Conservation (phyloP, 1,140 invertebrate genomes). For the Amphibalanus amphitrite region DNA sequence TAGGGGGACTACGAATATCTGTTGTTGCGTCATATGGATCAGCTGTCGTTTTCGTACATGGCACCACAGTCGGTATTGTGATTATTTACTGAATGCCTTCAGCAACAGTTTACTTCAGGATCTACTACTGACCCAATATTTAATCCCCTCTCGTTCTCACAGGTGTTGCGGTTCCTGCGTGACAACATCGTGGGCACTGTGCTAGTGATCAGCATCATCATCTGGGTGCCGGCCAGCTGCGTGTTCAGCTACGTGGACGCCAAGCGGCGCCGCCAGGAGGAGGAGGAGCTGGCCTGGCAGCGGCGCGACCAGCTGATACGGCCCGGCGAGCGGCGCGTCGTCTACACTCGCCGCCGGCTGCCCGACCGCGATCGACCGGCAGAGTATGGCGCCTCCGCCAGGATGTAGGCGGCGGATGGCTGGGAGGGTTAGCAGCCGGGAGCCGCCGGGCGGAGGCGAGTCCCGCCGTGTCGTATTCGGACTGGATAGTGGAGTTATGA, state of each 20-base stretch:
- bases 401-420: too few species aligned
- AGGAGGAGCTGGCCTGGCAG: background rate
- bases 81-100: too few species aligned
- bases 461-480: too few species aligned
- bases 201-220: slow-evolving; percentile 64
- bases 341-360: slow-evolving; percentile 1
- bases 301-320: background rate
- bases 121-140: too few species aligned
- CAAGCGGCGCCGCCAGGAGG: slow-evolving; percentile 13
- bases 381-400: background rate
- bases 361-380: background rate
- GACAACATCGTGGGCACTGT: slow-evolving; percentile 83
- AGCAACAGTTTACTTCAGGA: too few species aligned
- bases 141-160: background rate
- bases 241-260: slow-evolving; percentile 26
- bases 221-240: slow-evolving; percentile 62
- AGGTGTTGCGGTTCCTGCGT: slow-evolving; percentile 58
- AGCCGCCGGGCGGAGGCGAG: too few species aligned
- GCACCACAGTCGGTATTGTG: too few species aligned
- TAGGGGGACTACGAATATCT: too few species aligned
- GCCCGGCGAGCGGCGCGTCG: background rate
- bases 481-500: too few species aligned
- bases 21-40: too few species aligned
- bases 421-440: too few species aligned
- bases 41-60: too few species aligned